Evolutionary conservation across 2,888 invertebrate species (phyloP).

Genomic region (Leptopterna dolabrata): DNA sequence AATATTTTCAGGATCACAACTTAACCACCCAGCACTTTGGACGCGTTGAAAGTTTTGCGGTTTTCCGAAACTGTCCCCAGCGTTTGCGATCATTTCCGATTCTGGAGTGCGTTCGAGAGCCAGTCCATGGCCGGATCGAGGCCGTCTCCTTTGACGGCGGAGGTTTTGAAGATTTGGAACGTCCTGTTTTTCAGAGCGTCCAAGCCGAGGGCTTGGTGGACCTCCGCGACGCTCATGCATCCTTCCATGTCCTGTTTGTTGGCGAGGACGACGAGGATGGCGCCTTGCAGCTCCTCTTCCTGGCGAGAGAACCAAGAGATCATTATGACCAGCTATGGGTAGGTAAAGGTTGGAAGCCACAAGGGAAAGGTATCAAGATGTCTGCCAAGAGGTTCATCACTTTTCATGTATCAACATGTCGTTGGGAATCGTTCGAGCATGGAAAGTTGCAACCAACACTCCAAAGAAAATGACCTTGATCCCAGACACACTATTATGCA

Average conservation of each 20-base stretch:
- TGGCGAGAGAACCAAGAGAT: conserved; percentile 66
- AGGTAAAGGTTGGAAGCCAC: not conserved
- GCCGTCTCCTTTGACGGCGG: conserved; percentile 97
- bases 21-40: conserved; percentile 3
- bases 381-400: no score
- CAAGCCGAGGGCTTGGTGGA: conserved; percentile 94
- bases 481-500: no score
- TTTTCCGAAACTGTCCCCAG: not conserved
- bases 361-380: no score
- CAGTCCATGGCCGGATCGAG: conserved; percentile 99
- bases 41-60: conserved; percentile 11
- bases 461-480: no score
- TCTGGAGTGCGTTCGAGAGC: conserved; percentile 91
- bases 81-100: conserved; percentile 76
- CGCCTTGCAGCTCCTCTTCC: conserved; percentile 97
- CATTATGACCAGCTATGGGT: not conserved
- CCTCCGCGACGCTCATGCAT: conserved; percentile 95
- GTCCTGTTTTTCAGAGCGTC: conserved; percentile 96
- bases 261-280: conserved; percentile 95
- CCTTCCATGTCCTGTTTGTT: conserved; percentile 99
- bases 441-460: no score
- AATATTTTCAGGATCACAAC: conserved; percentile 10
- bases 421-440: no score
- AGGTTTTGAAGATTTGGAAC: conserved; percentile 99
- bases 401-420: no score